These are phyloP conservation scores for Macrostomum cliftonense DNA, from an alignment of 2,888 invertebrate species.

Conservation along the genomic window DNA sequence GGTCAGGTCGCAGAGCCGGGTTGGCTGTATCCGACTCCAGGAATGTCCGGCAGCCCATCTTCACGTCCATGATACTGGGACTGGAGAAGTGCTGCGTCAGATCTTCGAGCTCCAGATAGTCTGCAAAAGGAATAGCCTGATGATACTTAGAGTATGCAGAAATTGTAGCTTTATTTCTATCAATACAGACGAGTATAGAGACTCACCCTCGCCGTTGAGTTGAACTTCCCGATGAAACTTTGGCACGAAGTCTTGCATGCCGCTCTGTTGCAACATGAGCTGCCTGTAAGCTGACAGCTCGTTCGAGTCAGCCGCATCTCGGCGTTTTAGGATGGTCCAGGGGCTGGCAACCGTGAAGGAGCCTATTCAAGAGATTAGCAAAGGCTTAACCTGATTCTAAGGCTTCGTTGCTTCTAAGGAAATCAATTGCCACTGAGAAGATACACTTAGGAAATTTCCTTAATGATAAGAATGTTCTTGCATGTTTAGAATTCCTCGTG, in stretches of 20 bases:
- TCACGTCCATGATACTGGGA: conserved; percentile 87
- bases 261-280: conserved; percentile 49
- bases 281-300: conserved; percentile 50
- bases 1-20: conserved; percentile 48
- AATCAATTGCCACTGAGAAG: too few relatives aligned
- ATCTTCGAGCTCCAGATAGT: conserved; percentile 83
- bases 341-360: conserved; percentile 77
- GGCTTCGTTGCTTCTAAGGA: too few relatives aligned
- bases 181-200: too few relatives aligned
- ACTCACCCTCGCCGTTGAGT: conserved; percentile 36
- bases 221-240: conserved; percentile 57
- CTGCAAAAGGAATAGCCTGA: conserved; percentile 21
- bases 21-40: conserved; percentile 67
- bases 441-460: too few relatives aligned
- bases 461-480: too few relatives aligned
- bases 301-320: conserved; percentile 44
- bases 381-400: too few relatives aligned
- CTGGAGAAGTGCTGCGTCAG: conserved; percentile 69
- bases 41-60: conserved; percentile 80
- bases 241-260: conserved; percentile 55
- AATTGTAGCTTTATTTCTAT: too few relatives aligned
- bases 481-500: too few relatives aligned
- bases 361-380: conserved; percentile 45
- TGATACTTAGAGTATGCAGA: too few relatives aligned
- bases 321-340: conserved; percentile 78